These are phyloP conservation scores for Miltochrista miniata DNA, from an alignment of 2,888 invertebrate genomes.

Conservation along the genomic window DNA sequence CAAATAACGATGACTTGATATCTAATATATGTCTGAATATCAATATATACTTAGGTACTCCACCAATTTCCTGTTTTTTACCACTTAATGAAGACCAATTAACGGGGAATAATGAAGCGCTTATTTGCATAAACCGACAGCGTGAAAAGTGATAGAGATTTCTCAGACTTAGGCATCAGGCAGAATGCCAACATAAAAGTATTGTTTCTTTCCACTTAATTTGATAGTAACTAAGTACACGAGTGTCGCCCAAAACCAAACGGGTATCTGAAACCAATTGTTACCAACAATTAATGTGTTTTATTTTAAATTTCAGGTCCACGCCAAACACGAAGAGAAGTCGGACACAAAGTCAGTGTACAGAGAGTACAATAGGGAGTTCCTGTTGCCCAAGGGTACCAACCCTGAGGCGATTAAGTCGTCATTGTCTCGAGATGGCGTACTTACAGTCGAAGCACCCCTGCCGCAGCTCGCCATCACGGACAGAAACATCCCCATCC, in stretches of 20 bases:
- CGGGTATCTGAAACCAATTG: slow-evolving; percentile 19
- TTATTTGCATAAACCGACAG: slow-evolving; percentile 45
- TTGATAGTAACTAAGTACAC: too few species aligned
- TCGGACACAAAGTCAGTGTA: slow-evolving; percentile 98
- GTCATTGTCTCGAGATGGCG: slow-evolving; percentile 97
- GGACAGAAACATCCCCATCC: slow-evolving; percentile 93
- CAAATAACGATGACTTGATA: too few species aligned
- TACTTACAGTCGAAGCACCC: slow-evolving; percentile 98
- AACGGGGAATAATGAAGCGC: slow-evolving; percentile 48
- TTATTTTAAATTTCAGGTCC: slow-evolving; percentile 93
- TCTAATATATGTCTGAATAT: too few species aligned
- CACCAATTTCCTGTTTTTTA: slow-evolving; percentile 31
- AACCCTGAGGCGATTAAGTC: slow-evolving; percentile 98
- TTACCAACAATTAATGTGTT: slow-evolving; percentile 1
- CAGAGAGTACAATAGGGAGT: slow-evolving; percentile 99
- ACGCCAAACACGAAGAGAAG: slow-evolving; percentile 99
- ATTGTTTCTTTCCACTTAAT: slow-evolving; percentile 46
- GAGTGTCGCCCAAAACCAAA: background rate
- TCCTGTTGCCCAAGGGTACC: slow-evolving; percentile 97
- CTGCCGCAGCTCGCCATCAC: slow-evolving; percentile 93
- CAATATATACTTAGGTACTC: too few species aligned
- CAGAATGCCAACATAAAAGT: slow-evolving; percentile 59
- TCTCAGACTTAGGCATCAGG: slow-evolving; percentile 39
- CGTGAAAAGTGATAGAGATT: slow-evolving; percentile 47
- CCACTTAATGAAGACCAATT: slow-evolving; percentile 59